Base-by-base conservation (phyloP, 2,888 invertebrate genomes). In the Epinotia brunnichana region DNA sequence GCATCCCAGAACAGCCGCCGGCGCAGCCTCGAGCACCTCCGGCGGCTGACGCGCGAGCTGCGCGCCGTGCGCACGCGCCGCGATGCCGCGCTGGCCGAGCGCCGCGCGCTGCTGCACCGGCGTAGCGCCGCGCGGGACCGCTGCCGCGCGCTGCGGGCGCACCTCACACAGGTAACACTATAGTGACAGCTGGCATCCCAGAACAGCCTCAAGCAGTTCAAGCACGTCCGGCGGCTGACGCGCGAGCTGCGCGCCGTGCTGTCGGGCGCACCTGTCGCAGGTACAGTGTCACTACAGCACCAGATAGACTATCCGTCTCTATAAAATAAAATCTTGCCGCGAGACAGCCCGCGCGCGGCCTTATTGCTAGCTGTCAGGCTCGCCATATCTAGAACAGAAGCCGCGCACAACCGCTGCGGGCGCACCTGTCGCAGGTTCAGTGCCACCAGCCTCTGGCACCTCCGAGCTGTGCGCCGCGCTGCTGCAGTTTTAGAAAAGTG, bases 1-100 rank as follows among this genome's bases (percentile, higher is more conserved):
- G 92, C 92, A 0, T 93, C 92, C 0, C 92, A 93, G 73, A 93
- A 93, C 83, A 92, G 92, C 67, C 85, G 92, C 0, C 86, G 91
- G 0, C 89, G 92, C 2, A 90, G 87, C 54, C 86, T 92, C 53
- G 92, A 93, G 70, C 91, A 92, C 71, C 77, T 93, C 0, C 82
- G 92, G 0, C 85, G 90, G 0, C 74, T 93, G 24, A 86, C 91
- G 13, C 85, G 90, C 4, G 92, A 93, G 75, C 74, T 93, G 3
- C 83, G 91, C 0, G 90, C 87, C 0, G 90, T 90, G 10, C 79
- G 90, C 0, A 89, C 89, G 3, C 87, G 89, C 17, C 75, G 90
- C 0, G 84, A 84, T 61, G 89, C 87, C 77, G 90, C 89, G 1
- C 64, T 88, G 0, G 76, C 83, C 0, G 92, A 91, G 74, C 74